These are phyloP conservation scores for Heloderma charlesbogerti DNA, from an alignment of 2,113 vertebrate species.

Conservation along the genomic window DNA sequence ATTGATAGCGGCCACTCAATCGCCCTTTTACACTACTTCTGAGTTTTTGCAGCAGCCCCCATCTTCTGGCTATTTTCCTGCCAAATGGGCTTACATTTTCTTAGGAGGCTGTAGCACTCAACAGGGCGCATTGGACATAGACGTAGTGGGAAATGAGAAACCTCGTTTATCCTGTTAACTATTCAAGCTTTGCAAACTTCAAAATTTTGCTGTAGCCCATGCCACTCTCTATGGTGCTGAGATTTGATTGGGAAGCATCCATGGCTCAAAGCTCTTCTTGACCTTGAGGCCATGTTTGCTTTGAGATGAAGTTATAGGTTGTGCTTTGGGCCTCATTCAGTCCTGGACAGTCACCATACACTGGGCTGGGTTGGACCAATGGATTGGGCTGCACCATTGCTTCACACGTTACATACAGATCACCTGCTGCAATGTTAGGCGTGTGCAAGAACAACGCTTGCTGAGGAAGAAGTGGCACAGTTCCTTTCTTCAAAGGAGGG, in stretches of 20 bases:
- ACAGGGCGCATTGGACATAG: background rate
- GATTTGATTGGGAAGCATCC: background rate
- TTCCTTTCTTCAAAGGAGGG: background rate
- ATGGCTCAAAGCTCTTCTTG: background rate
- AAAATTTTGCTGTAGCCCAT: background rate
- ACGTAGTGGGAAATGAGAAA: background rate
- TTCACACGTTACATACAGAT: background rate
- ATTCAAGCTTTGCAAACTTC: no score
- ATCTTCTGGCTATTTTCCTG: no score
- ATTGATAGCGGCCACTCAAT: background rate
- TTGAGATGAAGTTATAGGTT: background rate
- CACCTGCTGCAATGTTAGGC: background rate
- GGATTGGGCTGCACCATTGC: background rate
- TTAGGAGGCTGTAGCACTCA: background rate
- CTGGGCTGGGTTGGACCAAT: background rate
- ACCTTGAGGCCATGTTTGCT: no score
- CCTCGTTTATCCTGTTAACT: background rate
- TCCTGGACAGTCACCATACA: background rate
- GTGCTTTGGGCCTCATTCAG: background rate
- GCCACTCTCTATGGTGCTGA: constrained; percentile 1
- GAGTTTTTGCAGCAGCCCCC: no score
- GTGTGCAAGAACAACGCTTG: background rate
- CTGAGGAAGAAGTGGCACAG: background rate
- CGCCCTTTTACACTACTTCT: background rate
- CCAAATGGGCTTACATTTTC: background rate